These are phyloP conservation scores for Quadriops clusia DNA, from an alignment of 2,888 invertebrate species.

Conservation along the genomic window DNA sequence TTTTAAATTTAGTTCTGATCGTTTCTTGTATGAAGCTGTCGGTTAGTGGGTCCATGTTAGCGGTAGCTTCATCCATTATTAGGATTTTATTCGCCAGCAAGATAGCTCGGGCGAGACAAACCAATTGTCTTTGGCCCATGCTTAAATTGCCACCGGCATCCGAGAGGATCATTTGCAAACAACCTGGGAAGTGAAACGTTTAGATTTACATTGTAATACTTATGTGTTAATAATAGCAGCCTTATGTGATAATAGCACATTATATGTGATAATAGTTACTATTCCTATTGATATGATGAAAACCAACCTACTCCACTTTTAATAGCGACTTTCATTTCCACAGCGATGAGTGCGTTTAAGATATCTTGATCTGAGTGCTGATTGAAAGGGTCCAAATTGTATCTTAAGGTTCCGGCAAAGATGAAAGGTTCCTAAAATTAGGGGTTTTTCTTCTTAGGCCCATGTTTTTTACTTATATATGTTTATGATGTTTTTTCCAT, in stretches of 20 bases:
- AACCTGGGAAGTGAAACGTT: constrained; percentile 32
- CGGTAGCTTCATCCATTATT: constrained; percentile 49
- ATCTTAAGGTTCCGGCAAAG: constrained; percentile 51
- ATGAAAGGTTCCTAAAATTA: constrained; percentile 51
- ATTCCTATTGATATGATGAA: too few relatives aligned
- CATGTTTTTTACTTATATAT: too few relatives aligned
- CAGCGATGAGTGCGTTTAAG: constrained; percentile 27
- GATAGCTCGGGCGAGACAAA: constrained; percentile 70
- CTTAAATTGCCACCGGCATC: constrained; percentile 69
- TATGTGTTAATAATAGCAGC: background rate
- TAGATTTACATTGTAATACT: constrained; percentile 8
- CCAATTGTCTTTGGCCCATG: constrained; percentile 68
- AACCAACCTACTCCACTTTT: constrained; percentile 30
- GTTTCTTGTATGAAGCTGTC: constrained; percentile 45
- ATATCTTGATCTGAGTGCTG: constrained; percentile 32
- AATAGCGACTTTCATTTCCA: constrained; percentile 39
- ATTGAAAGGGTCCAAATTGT: constrained; percentile 55
- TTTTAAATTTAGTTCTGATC: constrained; percentile 41
- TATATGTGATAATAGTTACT: constrained; percentile 4
- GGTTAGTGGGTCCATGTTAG: constrained; percentile 47
- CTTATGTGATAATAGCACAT: background rate
- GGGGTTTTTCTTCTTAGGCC: too few relatives aligned
- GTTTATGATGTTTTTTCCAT: too few relatives aligned
- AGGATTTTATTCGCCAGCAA: constrained; percentile 60
- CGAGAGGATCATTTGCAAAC: constrained; percentile 51